Percentiles rank a stretch among this genome's conserved stretches.
phyloP scores from a whole-genome alignment of 1,140 invertebrate species.

The Aphelenchoides besseyi region DNA sequence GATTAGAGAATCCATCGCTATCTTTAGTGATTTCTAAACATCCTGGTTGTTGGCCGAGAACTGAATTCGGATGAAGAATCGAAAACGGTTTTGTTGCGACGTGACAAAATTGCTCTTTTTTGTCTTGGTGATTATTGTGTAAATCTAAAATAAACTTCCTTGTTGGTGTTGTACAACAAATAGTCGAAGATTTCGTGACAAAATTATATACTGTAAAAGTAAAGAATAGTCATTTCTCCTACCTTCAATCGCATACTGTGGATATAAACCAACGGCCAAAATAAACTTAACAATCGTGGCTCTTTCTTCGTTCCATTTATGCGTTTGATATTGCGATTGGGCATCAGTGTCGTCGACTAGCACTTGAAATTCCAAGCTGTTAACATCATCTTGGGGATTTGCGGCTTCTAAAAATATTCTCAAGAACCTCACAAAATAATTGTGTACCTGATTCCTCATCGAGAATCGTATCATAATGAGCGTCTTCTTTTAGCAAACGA shows the following conservation, averaged over 20 bases:
- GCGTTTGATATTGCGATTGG: constrained; percentile 25
- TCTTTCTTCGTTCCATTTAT: constrained; percentile 30
- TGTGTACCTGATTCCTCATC: constrained; percentile 10
- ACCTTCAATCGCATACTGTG: constrained; percentile 48
- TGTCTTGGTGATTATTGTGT: constrained; percentile 18
- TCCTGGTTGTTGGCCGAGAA: constrained; percentile 34
- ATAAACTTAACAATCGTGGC: constrained; percentile 35
- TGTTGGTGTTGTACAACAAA: not conserved
- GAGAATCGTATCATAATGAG: constrained; percentile 45
- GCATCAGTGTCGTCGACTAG: constrained; percentile 24
- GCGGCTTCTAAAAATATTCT: constrained; percentile 1
- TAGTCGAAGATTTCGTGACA: not conserved
- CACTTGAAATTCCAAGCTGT: constrained; percentile 40
- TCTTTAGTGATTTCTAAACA: constrained; percentile 26
- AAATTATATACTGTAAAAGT: not conserved
- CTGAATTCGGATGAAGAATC: constrained; percentile 43
- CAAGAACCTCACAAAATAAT: not conserved
- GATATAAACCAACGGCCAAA: constrained; percentile 40
- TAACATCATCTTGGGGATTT: constrained; percentile 18
- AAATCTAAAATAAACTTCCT: no score
- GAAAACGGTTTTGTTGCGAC: constrained; percentile 33
- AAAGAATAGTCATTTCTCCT: constrained; percentile 19
- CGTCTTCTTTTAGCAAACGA: constrained; percentile 36
- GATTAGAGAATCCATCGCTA: constrained; percentile 26
- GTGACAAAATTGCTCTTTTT: constrained; percentile 44